Base-by-base conservation (phyloP, 2,797 vertebrate genomes). In the Pangasius larnaudii region DNA sequence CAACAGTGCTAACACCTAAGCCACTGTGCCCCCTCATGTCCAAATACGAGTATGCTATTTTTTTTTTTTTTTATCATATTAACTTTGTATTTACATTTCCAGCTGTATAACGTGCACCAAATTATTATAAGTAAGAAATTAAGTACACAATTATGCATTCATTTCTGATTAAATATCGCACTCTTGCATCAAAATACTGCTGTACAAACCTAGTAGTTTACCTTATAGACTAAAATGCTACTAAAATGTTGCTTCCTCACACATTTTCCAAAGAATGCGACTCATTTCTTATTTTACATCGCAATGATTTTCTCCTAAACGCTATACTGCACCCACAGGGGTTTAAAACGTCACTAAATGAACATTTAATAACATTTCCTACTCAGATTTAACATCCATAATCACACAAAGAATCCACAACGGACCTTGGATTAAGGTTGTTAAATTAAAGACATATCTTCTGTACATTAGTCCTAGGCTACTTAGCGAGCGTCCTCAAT, bases 381-480 rank as follows among this genome's bases (percentile, higher is more conserved):
- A 22, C 42, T 84, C 59, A 19, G 81, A 84, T 84, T 67, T 67
- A 65, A n/a, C 81, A 11, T 51, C 81, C 42, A 6, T 49, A 67
- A 83, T 83, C 81, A 51, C 18, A 67, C 42, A 53, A 67, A 33
- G 42, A 77, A 84, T 5, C 5, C 74, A 67, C 59, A 77, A 88
- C 74, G 53, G 58, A 33, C 42, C 59, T 84, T 30, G 33, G 78
- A 75, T 75, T 77, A 77, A 67, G 58, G 53, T 36, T 53, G 53
- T 84, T 78, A 53, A 86, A 86, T 86, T 75, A 86, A 81, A 88
- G 78, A 53, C 71, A 59, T 36, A 39, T 79, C 85, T 88, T 90
- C 85, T 80, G 63, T 85, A 74, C 59, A 79, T 92, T 90, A 88
- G 87, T 87, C 88, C 83, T 36, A 84, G 84, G 24, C 88, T 92